Evolutionary conservation across 2,888 invertebrate genomes (phyloP), one percentile per base, ranked within the genome.

Genomic region (Andrena minutula): DNA sequence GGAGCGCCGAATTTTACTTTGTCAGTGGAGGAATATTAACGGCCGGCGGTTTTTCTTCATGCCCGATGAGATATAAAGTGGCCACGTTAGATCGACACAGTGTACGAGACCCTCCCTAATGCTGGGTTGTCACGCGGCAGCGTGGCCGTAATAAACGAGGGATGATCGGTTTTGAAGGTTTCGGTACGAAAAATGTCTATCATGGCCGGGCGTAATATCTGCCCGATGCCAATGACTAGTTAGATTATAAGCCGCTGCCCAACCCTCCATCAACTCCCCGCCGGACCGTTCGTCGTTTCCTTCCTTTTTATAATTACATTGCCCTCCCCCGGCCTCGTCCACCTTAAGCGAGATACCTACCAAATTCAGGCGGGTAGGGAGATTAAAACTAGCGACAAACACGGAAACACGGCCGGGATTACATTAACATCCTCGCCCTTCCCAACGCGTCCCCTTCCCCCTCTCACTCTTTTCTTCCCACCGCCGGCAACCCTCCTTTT

Each of bases 241-340:
- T 89, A 83, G 85, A 89, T 89, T 85, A 85, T 84, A 79, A 81
- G 76, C 76, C 78, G 74, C 63, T 53, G 63, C 53, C 58, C 83
- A 66, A 64, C 76, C 79, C 81, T 77, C 69, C 71, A 73, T 84
- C 86, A 80, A 82, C 78, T 73, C 74, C 70, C 78, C 70, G 74
- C 63, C 70, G 64, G 35, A 64, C 65, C 73, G 73, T 26, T 70
- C 79, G 70, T 84, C 76, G 75, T 84, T 88, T 89, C 88, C 88
- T 90, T 90, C 89, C 87, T 90, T 89, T 89, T 90, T 90, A 90
- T 91, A 90, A 91, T 91, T 90, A 91, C 89, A 85, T 90, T 72
- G 84, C 71, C 75, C 85, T 58, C 68, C 79, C 70, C 49, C 63
- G 16, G 16, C 51, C 16, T 35, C 72, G 70, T 84, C 74, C 56